Evolutionary conservation across 2,113 vertebrate genomes (phyloP).

Genomic region (Apteryx owenii): DNA sequence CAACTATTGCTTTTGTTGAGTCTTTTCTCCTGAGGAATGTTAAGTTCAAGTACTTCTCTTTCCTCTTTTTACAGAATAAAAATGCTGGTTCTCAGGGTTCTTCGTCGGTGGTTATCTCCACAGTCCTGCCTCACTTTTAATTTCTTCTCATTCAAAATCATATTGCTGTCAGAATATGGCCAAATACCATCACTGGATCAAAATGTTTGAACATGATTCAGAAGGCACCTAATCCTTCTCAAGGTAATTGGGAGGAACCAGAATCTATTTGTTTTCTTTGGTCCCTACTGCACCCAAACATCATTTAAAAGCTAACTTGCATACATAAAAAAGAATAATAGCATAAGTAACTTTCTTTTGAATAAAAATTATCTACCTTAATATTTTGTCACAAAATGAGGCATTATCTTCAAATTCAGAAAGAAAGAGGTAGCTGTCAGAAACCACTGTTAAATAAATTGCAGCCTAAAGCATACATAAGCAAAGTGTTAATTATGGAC

Average conservation of each 20-base stretch:
- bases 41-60: background rate
- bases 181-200: background rate
- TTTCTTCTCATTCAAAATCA: background rate
- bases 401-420: background rate
- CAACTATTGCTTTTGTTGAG: background rate
- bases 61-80: background rate
- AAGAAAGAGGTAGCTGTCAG: background rate
- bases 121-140: background rate
- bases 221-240: background rate
- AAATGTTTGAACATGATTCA: background rate
- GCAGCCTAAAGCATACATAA: background rate
- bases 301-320: background rate
- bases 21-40: background rate
- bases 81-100: background rate
- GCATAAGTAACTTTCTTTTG: background rate
- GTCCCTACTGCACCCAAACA: background rate
- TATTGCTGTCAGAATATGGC: background rate
- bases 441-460: background rate
- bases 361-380: background rate
- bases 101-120: background rate
- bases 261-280: background rate
- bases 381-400: background rate
- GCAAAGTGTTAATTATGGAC: background rate
- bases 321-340: background rate
- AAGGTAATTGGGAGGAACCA: background rate